Evolutionary conservation across 2,113 vertebrate species (phyloP), one percentile per base, ranked within the genome.

Genomic region (Suncus etruscus): DNA sequence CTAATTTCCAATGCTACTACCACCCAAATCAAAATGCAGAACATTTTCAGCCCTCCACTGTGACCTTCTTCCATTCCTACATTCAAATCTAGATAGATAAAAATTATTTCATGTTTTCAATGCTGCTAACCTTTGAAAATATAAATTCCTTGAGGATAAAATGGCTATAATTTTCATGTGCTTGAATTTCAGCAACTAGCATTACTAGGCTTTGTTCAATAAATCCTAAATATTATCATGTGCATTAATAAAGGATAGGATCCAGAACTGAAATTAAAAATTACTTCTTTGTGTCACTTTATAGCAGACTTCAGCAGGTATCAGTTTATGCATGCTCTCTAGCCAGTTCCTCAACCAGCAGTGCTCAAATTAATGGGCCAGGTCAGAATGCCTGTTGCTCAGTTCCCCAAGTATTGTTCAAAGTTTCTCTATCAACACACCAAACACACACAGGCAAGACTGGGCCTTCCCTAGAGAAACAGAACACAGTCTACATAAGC

Each of bases 101-200:
- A 50, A 76, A 70, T 39, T 25, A 47, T 15, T 72, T 81, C 74
- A 58, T 82, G 32, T 25, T 77, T 78, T 45, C 66, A 63, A 47
- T 89, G 73, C n/a, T 39, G n/a, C 8, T 73, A 65, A 9, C 31
- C 89, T 48, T 29, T 3, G 51, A 68, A 90, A 86, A 15, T 22
- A 32, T 91, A 58, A 83, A 88, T 76, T 84, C 27, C 65, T 45
- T 39, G 20, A 87, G 51, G 16, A 51, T 66, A 83, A 90, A 83
- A 72, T 24, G n/a, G 11, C 3, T 14, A 32, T 65, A 48, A 29
- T 89, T 48, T 83, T 45, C 65, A 6, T 78, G n/a, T 48, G 90
- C 24, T 93, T 69, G 58, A 70, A 65, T 10, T 48, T 8, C 10
- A 78, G 61, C 66, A 22, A 54, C 32, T 73, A 32, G 14, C 29